Conservation (phyloP, 2,888 invertebrate species). For the Drosophila mulleri region DNA sequence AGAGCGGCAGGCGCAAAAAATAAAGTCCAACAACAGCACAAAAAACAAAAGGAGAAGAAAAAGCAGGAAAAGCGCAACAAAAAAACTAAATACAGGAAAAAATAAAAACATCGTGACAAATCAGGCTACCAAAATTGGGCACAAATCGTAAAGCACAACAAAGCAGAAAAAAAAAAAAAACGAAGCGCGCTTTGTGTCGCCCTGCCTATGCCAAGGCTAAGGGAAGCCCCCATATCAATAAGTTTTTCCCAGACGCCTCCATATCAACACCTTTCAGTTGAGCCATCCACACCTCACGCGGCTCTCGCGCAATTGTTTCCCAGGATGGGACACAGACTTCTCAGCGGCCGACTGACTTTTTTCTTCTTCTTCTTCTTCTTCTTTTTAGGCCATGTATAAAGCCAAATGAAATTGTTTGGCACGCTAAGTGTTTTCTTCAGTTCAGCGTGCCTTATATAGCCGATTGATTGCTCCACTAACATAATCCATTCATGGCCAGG, state of each 20-base stretch:
- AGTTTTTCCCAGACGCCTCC: conserved; percentile 59
- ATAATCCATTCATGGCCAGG: conserved; percentile 58
- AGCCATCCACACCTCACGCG: conserved; percentile 4
- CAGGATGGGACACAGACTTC: conserved; percentile 54
- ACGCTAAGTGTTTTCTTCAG: conserved; percentile 77
- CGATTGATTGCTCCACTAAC: conserved; percentile 82
- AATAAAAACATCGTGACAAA: conserved; percentile 83
- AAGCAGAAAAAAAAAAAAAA: neutral
- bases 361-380: too few species aligned
- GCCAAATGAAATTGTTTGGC: conserved; percentile 76
- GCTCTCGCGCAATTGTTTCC: conserved; percentile 46
- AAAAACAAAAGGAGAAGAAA: conserved; percentile 8
- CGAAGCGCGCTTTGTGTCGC: conserved; percentile 32
- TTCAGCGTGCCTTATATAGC: conserved; percentile 73
- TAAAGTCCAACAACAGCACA: conserved; percentile 20
- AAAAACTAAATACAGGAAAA: conserved; percentile 26
- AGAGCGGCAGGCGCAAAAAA: conserved; percentile 52
- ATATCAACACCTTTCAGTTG: conserved; percentile 58
- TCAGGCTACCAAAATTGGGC: conserved; percentile 85
- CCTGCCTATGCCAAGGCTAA: conserved; percentile 48
- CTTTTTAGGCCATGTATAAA: conserved; percentile 69
- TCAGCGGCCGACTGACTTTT: conserved; percentile 35
- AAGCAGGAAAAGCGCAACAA: conserved; percentile 18
- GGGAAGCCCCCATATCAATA: conserved; percentile 71
- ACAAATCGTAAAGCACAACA: conserved; percentile 56